Evolutionary conservation across 2,888 invertebrate species (phyloP), one percentile per base, ranked within the genome.

Genomic region (Papilio demoleus): DNA sequence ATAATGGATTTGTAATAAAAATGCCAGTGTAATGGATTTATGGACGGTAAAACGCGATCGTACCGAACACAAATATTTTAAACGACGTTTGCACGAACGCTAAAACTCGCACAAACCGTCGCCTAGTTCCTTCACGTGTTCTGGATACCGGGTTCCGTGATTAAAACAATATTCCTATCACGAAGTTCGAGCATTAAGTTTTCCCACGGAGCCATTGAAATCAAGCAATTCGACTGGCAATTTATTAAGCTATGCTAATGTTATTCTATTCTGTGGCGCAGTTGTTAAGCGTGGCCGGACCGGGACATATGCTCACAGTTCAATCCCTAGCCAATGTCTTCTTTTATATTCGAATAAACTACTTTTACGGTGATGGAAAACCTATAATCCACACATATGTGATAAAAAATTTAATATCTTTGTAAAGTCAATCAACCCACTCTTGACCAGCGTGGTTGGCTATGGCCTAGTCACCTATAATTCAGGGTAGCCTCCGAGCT

Each of bases 161-260:
- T 47, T 60, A 47, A 66, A 60, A 36, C 45, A 38, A 59, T 66
- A 66, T 59, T 66, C 36, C 45, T 47, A 24, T 60, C 59, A 66
- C 59, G 47, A 65, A 59, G 31, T 58, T 58, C 24, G 42, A 42
- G n/a, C 24, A 65, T 34, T 65, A 56, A 40, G 19, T 65, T 56
- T 65, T 31, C 12, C 9, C 42, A 42, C 40, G 56, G 27, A 12
- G 31, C 31, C 9, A 56, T 31, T 56, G n/a, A 17, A 56, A 56
- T 56, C 31, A 27, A 56, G 31, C 53, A 56, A 56, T 56, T 27
- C 53, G 31, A 56, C 53, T 56, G 31, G 53, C 31, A 56, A 56
- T 56, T 56, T 56, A 56, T 56, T 56, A 56, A 31, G 53, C 53
- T 56, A 56, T 56, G 53, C 53, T 56, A 56, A 56, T 56, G 31